phyloP scores from a whole-genome alignment of 1,140 invertebrate species.

The Idris sp. region DNA sequence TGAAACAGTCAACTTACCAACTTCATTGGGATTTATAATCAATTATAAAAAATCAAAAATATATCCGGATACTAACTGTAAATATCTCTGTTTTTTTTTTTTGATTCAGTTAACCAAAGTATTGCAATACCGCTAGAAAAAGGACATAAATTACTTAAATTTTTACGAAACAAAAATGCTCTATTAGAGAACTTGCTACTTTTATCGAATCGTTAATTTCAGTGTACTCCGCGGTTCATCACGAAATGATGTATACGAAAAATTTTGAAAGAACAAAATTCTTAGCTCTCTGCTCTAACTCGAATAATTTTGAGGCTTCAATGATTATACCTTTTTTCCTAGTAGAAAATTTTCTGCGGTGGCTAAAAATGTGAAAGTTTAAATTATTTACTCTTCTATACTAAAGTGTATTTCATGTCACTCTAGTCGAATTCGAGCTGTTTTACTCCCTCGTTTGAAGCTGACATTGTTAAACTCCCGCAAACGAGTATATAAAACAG shows the following conservation, averaged over 20 bases:
- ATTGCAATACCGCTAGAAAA: not conserved
- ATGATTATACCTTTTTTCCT: not conserved
- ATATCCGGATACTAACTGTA: not conserved
- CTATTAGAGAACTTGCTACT: slow-evolving; percentile 5
- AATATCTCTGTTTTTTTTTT: slow-evolving; percentile 12
- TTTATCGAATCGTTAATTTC: slow-evolving; percentile 1
- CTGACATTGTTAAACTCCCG: too few relatives aligned
- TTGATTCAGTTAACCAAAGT: slow-evolving; percentile 4
- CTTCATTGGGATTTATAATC: not conserved
- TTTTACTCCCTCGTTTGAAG: too few relatives aligned
- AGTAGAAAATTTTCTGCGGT: slow-evolving; percentile 1
- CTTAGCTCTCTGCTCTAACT: not conserved
- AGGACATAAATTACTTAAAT: not conserved
- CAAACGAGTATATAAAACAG: too few relatives aligned
- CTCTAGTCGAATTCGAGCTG: too few relatives aligned
- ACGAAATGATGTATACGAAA: slow-evolving; percentile 5
- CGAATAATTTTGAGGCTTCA: not conserved
- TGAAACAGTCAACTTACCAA: slow-evolving; percentile 3
- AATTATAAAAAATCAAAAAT: slow-evolving; percentile 8
- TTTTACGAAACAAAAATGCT: slow-evolving; percentile 5
- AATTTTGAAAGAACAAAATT: slow-evolving; percentile 5
- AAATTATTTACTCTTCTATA: too few relatives aligned
- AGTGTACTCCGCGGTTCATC: not conserved
- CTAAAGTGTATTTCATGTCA: too few relatives aligned
- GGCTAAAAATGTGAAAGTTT: slow-evolving; percentile 6